Base-by-base conservation (phyloP, 2,888 invertebrate genomes). In the Bursaphelenchus okinawaensis region DNA sequence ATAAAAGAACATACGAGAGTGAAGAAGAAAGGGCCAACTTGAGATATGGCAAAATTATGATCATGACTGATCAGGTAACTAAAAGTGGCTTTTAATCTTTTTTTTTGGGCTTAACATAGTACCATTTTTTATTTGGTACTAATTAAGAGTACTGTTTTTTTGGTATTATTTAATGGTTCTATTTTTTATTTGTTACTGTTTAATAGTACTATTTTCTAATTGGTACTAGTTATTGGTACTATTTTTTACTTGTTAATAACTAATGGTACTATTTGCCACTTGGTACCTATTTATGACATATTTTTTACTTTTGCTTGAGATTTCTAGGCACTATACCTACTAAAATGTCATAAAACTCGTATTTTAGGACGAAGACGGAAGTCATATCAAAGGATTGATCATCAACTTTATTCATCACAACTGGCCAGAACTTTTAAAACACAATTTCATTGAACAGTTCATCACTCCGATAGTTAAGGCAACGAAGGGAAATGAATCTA, bases 361-460 rank as follows among this genome's bases (percentile, higher is more conserved):
- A 19, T 22, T 74, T 62, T 40, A 85, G 83, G 86, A 86, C 90
- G 95, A 95, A 85, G 98, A 98, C 82, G 98, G 98, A 28, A 96
- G 96, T 0, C 98, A 98, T 83, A 98, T 98, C 78, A 98, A 96
- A 86, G 98, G 98, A 6, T 86, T 99, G 16, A 87, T 99, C 56
- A 95, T 99, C 65, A 99, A 99, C 86, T 98, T 99, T 81, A 90
- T 99, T 70, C 98, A 98, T 84, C 90, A 92, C 84, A 95, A 96
- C 84, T 98, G 96, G 96, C 98, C 98, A 0, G 90, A 91, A 67
- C 85, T 98, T 57, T 84, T 99, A 24, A 89, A 90, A 70, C 82
- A 83, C 57, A 84, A 85, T 67, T 96, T 98, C 81, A 86, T 98
- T 16, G 95, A 96, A 83, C 93, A 98, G 84, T 98, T 98, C 80